phyloP scores from a whole-genome alignment of 1,140 invertebrate species.

The Glomeris maerens region DNA sequence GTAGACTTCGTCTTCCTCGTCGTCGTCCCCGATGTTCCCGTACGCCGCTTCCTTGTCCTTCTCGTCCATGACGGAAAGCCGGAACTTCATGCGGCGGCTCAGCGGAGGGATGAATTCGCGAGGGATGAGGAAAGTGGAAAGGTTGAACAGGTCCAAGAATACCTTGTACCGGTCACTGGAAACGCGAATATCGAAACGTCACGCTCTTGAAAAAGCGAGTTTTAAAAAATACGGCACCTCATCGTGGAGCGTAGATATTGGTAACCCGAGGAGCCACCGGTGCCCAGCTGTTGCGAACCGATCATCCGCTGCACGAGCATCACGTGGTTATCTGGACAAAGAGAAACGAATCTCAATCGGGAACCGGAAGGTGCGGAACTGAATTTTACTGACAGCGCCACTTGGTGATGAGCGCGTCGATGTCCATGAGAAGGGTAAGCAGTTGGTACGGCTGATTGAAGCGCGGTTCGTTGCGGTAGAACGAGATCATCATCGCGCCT shows the following conservation, averaged over 20 bases:
- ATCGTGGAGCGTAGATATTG: slow-evolving; percentile 95
- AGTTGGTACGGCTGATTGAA: slow-evolving; percentile 96
- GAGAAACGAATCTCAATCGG: slow-evolving; percentile 22
- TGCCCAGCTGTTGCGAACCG: slow-evolving; percentile 87
- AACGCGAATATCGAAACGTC: slow-evolving; percentile 22
- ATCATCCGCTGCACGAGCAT: slow-evolving; percentile 99
- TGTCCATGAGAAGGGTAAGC: slow-evolving; percentile 85
- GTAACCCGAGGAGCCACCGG: slow-evolving; percentile 95
- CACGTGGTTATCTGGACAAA: slow-evolving; percentile 80
- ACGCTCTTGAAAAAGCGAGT: neutral
- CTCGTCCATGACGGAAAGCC: slow-evolving; percentile 20
- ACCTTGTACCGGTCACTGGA: slow-evolving; percentile 95
- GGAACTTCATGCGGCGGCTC: slow-evolving; percentile 49
- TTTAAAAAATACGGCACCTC: slow-evolving; percentile 43
- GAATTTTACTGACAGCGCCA: slow-evolving; percentile 78
- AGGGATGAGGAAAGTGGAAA: slow-evolving; percentile 90
- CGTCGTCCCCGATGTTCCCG: neutral
- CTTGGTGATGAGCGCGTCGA: slow-evolving; percentile 96
- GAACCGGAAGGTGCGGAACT: neutral
- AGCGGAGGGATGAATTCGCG: slow-evolving; percentile 77
- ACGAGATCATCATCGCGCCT: slow-evolving; percentile 92
- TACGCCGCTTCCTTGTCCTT: neutral
- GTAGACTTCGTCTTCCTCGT: too few species aligned
- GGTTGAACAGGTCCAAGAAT: slow-evolving; percentile 93
- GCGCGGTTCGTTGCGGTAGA: slow-evolving; percentile 87